Conservation (phyloP, 2,113 vertebrate species). For the Grallaria varia region DNA sequence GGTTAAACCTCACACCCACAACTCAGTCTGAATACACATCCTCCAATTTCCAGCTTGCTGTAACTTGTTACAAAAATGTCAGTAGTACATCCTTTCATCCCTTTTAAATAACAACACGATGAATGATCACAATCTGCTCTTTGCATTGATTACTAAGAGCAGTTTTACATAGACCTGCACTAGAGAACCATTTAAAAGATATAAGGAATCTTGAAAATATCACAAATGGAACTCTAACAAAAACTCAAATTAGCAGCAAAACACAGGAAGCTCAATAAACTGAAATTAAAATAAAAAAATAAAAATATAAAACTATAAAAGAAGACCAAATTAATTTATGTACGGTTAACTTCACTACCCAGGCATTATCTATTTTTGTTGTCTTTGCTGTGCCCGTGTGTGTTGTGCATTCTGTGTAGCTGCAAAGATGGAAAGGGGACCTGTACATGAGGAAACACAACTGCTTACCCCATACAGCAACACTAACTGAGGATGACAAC, state of each 20-base stretch:
- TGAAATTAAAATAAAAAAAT: not conserved
- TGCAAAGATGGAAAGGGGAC: not conserved
- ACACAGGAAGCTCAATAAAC: not conserved
- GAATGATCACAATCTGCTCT: not conserved
- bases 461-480: not conserved
- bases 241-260: not conserved
- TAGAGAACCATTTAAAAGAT: not conserved
- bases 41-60: not conserved
- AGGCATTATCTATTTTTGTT: not conserved
- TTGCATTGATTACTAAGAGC: not conserved
- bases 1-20: not conserved
- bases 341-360: not conserved
- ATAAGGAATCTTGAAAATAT: not conserved
- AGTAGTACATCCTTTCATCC: not conserved
- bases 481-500: not conserved
- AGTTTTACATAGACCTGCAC: not conserved
- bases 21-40: not conserved
- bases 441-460: not conserved
- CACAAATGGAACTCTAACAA: not conserved
- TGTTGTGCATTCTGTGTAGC: not conserved
- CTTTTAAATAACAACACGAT: not conserved
- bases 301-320: not conserved
- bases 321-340: not conserved
- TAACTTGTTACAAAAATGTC: not conserved
- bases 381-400: not conserved